Percentiles rank a stretch among this genome's conserved stretches.
phyloP scores from a whole-genome alignment of 1,140 invertebrate species.

The Seison nebaliae region DNA sequence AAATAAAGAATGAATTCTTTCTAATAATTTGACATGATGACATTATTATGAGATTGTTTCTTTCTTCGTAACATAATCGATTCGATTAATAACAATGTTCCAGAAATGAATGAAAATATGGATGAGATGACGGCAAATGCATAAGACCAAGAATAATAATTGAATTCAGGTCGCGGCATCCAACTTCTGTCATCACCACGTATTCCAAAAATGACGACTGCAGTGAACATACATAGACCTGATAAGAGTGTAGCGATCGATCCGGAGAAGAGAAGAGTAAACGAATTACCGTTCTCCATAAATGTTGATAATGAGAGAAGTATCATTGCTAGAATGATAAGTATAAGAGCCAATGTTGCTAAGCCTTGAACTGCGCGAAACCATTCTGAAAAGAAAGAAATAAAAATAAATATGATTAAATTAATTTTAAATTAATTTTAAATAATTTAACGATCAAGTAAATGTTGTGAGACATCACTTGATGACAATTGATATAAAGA shows the following conservation, averaged over 20 bases:
- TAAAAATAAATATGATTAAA: too few species aligned
- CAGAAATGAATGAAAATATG: constrained; percentile 4
- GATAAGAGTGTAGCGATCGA: constrained; percentile 9
- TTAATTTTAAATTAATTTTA: too few species aligned
- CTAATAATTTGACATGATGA: too few species aligned
- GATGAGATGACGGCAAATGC: constrained; percentile 5
- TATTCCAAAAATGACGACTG: constrained; percentile 8
- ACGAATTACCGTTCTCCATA: constrained; percentile 8
- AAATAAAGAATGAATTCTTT: too few species aligned
- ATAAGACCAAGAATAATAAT: constrained; percentile 10
- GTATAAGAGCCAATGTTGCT: constrained; percentile 9
- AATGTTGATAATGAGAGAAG: constrained; percentile 7
- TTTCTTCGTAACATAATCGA: neutral
- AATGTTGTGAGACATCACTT: too few species aligned
- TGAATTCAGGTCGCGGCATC: constrained; percentile 13
- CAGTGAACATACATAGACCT: constrained; percentile 11
- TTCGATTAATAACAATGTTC: constrained; percentile 1
- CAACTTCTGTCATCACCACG: constrained; percentile 7
- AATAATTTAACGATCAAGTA: too few species aligned
- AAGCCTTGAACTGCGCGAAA: constrained; percentile 11
- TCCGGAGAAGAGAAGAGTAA: constrained; percentile 10
- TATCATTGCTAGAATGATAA: constrained; percentile 5
- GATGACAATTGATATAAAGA: too few species aligned
- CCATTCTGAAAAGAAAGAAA: constrained; percentile 2
- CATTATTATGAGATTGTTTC: too few species aligned